Evolutionary conservation across 2,113 vertebrate species (phyloP).

Genomic region (Calidris pygmaea): DNA sequence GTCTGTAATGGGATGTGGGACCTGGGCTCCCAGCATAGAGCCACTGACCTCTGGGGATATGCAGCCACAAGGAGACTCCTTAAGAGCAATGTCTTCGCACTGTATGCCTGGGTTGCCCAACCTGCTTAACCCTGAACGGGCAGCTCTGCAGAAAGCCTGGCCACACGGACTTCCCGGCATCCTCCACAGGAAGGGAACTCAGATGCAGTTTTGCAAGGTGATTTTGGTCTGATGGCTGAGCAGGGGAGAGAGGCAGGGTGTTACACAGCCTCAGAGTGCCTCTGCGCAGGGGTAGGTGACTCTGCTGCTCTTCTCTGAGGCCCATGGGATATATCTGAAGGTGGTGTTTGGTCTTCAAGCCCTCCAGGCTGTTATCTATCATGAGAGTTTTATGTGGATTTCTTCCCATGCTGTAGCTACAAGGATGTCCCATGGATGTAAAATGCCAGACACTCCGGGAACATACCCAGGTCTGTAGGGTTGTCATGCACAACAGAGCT

Average conservation of each 20-base stretch:
- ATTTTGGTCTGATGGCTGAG: background rate
- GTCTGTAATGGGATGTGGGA: background rate
- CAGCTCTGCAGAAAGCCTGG: background rate
- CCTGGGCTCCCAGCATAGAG: background rate
- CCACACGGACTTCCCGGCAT: accelerated
- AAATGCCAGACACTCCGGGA: background rate
- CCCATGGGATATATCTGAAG: background rate
- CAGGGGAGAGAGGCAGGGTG: background rate
- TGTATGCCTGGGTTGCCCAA: background rate
- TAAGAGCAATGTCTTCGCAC: background rate
- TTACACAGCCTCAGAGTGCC: background rate
- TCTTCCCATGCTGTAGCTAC: background rate
- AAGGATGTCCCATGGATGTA: background rate
- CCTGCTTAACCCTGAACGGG: background rate
- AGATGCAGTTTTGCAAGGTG: background rate
- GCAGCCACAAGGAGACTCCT: background rate
- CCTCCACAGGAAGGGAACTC: background rate
- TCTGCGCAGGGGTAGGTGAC: background rate
- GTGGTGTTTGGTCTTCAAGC: background rate
- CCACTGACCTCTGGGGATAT: accelerated
- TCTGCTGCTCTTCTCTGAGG: background rate
- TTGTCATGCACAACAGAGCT: background rate
- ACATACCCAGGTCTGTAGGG: background rate
- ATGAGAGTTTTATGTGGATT: background rate
- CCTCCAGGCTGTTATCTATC: background rate